Evolutionary conservation across 2,113 vertebrate genomes (phyloP), one percentile per base, ranked within the genome.

Genomic region (Corythornis cristatus): DNA sequence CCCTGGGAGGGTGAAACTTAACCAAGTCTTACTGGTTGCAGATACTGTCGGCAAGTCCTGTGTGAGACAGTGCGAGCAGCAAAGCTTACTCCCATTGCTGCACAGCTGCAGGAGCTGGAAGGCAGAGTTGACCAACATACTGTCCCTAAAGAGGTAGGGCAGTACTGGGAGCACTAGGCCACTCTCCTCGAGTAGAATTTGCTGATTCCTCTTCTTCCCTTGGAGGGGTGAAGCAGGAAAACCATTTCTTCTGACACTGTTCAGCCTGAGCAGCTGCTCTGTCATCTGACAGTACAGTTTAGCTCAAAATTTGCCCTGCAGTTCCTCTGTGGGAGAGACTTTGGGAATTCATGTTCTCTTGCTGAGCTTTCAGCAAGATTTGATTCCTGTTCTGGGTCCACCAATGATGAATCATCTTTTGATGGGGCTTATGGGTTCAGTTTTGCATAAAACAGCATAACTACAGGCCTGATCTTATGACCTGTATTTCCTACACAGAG

Each of bases 51-150:
- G 72, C 98, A 99, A 66, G 98, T 99, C 8, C 98, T 99, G 66
- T 99, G 98, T 58, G 99, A 99, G 98, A 99, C 99, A 0, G 98
- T 99, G 90, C 97, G 99, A 76, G 98, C 98, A 11, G 98, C 99
- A 71, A 99, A 98, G 96, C 98, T 99, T 51, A 99, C 99, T 25
- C 99, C 99, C 12, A 70, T 99, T 67, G 99, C 99, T 74, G 99
- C 99, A 46, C 97, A 97, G 43, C 98, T 99, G 73, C 99, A 99
- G 97, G 98, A 98, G 89, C 97, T 98, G 93, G 99, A 99, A 95
- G 99, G 99, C 85, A 99, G 98, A 95, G 98, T 99, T 1, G 98
- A 99, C 87, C 98, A 98, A 7, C 98, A 99, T 23, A 96, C 99
- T 86, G 96, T 99, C 97, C 99, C 99, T 74, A 99, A 98, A 98